phyloP scores from a whole-genome alignment of 1,140 invertebrate species.

The Sitophilus oryzae region DNA sequence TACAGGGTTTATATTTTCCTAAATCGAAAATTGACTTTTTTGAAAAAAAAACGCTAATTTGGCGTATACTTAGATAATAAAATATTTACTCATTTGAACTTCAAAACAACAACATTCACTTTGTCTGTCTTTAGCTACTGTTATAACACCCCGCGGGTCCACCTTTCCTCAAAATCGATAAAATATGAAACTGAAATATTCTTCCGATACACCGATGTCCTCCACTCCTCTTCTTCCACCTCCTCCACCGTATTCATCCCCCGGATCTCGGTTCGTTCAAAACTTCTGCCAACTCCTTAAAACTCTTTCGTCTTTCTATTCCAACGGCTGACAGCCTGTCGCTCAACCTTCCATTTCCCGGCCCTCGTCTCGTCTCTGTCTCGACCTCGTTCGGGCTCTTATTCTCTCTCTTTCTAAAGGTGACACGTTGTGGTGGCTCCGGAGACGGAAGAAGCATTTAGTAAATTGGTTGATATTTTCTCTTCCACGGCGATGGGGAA shows the following conservation, averaged over 20 bases:
- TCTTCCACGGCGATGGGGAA: no score
- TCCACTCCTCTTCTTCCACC: not conserved
- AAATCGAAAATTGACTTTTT: no score
- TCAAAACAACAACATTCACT: no score
- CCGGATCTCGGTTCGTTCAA: slow-evolving; percentile 16
- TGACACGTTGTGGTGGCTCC: not conserved
- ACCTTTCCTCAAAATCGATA: not conserved
- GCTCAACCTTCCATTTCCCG: no score
- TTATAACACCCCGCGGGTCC: no score
- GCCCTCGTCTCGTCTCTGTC: no score
- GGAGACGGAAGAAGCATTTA: not conserved
- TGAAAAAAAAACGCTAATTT: no score
- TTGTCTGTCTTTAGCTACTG: no score
- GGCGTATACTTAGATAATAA: no score
- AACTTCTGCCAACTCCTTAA: slow-evolving; percentile 38
- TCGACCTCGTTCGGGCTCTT: no score
- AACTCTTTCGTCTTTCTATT: slow-evolving; percentile 38
- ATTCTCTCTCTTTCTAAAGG: not conserved
- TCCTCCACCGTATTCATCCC: slow-evolving; percentile 21
- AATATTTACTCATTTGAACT: no score
- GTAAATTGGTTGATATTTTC: not conserved
- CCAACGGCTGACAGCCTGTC: slow-evolving; percentile 35
- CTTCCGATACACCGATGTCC: not conserved
- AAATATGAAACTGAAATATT: not conserved
- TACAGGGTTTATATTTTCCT: no score